Evolutionary conservation across 2,888 invertebrate genomes (phyloP).

Genomic region (Belgica antarctica): DNA sequence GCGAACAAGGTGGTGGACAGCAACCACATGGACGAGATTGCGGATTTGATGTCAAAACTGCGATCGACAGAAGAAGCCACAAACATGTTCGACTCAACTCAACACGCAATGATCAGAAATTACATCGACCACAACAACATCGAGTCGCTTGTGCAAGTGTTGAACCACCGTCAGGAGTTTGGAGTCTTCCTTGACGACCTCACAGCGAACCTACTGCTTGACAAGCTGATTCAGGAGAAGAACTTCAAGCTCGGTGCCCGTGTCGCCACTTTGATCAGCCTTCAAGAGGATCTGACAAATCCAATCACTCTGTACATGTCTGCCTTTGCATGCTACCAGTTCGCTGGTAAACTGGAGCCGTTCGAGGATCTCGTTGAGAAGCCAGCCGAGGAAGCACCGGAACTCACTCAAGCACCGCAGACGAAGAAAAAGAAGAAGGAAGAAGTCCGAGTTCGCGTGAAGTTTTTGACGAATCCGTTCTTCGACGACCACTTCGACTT

Average conservation of each 20-base stretch:
- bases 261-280: conserved; percentile 75
- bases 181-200: conserved; percentile 88
- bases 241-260: conserved; percentile 71
- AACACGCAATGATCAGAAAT: conserved; percentile 73
- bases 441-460: conserved; percentile 73
- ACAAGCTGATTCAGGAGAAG: conserved; percentile 68
- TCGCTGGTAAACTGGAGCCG: conserved; percentile 57
- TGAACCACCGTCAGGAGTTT: conserved; percentile 80
- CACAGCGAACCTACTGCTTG: conserved; percentile 74
- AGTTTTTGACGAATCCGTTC: conserved; percentile 75
- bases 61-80: conserved; percentile 70
- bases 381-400: conserved; percentile 51
- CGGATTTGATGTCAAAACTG: conserved; percentile 69
- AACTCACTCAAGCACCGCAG: conserved; percentile 53
- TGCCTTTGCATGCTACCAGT: conserved; percentile 73
- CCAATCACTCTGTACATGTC: conserved; percentile 67
- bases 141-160: conserved; percentile 66
- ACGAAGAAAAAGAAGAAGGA: conserved; percentile 54
- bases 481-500: conserved; percentile 91
- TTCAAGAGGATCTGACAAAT: conserved; percentile 82
- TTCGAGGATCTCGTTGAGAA: conserved; percentile 46
- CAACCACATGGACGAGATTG: conserved; percentile 66
- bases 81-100: conserved; percentile 73
- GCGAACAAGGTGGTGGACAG: conserved; percentile 64
- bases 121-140: conserved; percentile 54